Percentiles rank a stretch among this genome's conserved stretches.
Evolutionary conservation across 2,888 invertebrate genomes (phyloP).

Genomic region (Sphaerophoria taeniata): DNA sequence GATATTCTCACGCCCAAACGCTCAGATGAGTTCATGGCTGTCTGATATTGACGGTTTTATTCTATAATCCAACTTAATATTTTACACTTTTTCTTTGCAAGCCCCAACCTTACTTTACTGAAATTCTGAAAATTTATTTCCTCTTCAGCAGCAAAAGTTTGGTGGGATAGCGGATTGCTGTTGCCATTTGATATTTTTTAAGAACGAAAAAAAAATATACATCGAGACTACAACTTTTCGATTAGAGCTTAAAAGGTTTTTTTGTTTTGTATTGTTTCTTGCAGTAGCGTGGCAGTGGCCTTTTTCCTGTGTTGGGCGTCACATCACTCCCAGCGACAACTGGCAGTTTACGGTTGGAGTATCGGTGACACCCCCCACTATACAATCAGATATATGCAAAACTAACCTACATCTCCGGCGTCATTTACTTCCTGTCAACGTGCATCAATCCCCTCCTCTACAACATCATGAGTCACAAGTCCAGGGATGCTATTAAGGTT

Average conservation of each 20-base stretch:
- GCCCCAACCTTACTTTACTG: background rate
- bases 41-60: background rate
- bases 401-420: slow-evolving; percentile 87
- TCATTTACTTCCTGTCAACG: slow-evolving; percentile 87
- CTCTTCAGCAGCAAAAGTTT: background rate
- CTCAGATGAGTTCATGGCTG: too few species aligned
- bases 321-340: slow-evolving; percentile 94
- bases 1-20: too few species aligned
- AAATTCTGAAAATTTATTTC: background rate
- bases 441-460: slow-evolving; percentile 88
- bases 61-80: background rate
- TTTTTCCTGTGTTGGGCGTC: slow-evolving; percentile 95
- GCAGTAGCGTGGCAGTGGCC: slow-evolving; percentile 94
- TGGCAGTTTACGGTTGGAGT: slow-evolving; percentile 88
- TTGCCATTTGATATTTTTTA: slow-evolving; percentile 7
- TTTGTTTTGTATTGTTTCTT: slow-evolving; percentile 76
- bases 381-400: slow-evolving; percentile 86
- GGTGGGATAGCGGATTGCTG: background rate
- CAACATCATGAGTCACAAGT: slow-evolving; percentile 89
- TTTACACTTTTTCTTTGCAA: background rate
- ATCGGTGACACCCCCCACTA: slow-evolving; percentile 78
- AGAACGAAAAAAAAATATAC: background rate
- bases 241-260: background rate
- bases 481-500: slow-evolving; percentile 87
- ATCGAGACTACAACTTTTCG: background rate